A percentile compares a stretch with the other conserved stretches of the same genome.
Evolutionary conservation across 2,797 vertebrate species (phyloP).

Genomic region (Eutrigla gurnardus): DNA sequence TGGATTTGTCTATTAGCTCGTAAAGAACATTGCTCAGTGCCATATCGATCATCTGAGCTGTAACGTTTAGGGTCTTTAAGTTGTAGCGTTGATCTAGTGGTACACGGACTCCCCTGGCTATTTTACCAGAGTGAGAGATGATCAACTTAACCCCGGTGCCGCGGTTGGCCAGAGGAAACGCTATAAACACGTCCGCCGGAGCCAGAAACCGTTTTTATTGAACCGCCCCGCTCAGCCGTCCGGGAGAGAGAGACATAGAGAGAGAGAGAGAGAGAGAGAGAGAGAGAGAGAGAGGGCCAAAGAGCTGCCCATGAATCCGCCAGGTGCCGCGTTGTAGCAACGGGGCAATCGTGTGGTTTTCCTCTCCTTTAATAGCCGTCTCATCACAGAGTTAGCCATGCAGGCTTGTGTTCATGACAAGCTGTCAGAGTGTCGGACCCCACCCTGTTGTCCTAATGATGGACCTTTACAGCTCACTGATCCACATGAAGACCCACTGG

Average conservation of each 20-base stretch:
- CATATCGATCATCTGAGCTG: slow-evolving; percentile 86
- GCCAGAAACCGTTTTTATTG: slow-evolving; percentile 77
- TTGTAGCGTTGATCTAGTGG: slow-evolving; percentile 85
- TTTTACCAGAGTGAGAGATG: slow-evolving; percentile 85
- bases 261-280: not conserved
- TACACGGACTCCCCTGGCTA: slow-evolving; percentile 84
- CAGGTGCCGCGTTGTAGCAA: slow-evolving; percentile 62
- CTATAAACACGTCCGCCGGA: slow-evolving; percentile 77
- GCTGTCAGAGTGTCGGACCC: slow-evolving; percentile 75
- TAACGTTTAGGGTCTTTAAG: slow-evolving; percentile 87
- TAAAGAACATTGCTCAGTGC: slow-evolving; percentile 87
- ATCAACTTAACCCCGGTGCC: slow-evolving; percentile 83
- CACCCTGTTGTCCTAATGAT: slow-evolving; percentile 79
- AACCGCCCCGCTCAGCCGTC: slow-evolving; percentile 63
- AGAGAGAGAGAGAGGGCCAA: slow-evolving; percentile 13
- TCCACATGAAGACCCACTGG: slow-evolving; percentile 68
- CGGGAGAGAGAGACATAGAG: slow-evolving; percentile 28
- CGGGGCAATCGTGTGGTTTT: slow-evolving; percentile 36
- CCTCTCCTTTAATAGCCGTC: slow-evolving; percentile 64
- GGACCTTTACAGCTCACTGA: slow-evolving; percentile 79
- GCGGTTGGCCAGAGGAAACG: slow-evolving; percentile 77
- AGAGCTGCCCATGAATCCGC: slow-evolving; percentile 48
- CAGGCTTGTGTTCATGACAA: slow-evolving; percentile 73
- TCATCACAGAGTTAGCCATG: slow-evolving; percentile 75
- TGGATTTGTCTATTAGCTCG: slow-evolving; percentile 88